These are phyloP conservation scores for Astropecten irregularis DNA, from an alignment of 53 echinoderm and acorn worm species.

Conservation along the genomic window DNA sequence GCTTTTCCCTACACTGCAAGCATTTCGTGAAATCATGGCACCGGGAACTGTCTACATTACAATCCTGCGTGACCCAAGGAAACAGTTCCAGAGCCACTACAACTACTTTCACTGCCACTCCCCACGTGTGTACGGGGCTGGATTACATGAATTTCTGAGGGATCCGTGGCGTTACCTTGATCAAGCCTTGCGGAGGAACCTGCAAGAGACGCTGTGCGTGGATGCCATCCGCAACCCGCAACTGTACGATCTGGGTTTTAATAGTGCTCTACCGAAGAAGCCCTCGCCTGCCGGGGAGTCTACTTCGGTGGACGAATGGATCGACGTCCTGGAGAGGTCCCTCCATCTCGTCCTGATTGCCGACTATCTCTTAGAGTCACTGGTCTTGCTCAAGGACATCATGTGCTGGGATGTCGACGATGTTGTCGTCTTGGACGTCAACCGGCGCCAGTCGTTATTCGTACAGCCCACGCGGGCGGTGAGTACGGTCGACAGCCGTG, in stretches of 20 bases:
- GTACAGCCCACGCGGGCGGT: background rate
- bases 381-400: background rate
- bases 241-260: conserved; percentile 6
- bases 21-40: conserved; percentile 3
- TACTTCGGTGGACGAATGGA: background rate
- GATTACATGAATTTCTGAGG: background rate
- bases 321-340: background rate
- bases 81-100: conserved; percentile 18
- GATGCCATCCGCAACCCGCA: conserved; percentile 13
- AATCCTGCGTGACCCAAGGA: conserved; percentile 4
- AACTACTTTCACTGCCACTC: conserved; percentile 18
- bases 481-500: background rate
- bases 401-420: conserved; percentile 35
- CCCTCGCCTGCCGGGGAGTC: background rate
- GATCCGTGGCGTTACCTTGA: background rate
- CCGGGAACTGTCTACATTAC: conserved; percentile 20
- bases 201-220: background rate
- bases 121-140: background rate
- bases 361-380: conserved; percentile 21
- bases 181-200: background rate
- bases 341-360: conserved; percentile 18
- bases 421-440: background rate
- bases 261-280: background rate
- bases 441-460: background rate
- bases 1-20: too few relatives aligned